These are phyloP conservation scores for Pterois miles DNA, from an alignment of 2,797 vertebrate genomes.

Conservation along the genomic window DNA sequence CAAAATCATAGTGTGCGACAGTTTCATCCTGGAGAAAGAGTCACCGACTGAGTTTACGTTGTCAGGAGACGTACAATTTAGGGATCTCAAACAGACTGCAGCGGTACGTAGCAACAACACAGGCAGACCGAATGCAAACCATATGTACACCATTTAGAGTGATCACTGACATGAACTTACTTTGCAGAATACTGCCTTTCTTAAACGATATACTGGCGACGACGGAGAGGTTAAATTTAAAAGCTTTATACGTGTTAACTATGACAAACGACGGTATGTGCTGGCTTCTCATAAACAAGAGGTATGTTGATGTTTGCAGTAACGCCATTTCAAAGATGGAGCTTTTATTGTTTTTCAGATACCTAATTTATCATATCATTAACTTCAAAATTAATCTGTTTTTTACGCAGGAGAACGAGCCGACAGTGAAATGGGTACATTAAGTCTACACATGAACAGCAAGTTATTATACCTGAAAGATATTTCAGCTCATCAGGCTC, in stretches of 20 bases:
- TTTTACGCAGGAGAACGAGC: not conserved
- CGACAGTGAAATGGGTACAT: constrained; percentile 42
- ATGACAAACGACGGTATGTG: constrained; percentile 48
- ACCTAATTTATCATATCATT: constrained; percentile 1
- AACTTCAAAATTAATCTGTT: constrained; percentile 6
- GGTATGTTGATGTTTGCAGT: constrained; percentile 39
- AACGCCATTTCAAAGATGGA: not conserved
- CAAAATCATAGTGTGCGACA: constrained; percentile 47
- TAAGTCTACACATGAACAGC: not conserved
- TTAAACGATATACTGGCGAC: constrained; percentile 53
- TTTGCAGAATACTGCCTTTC: constrained; percentile 58
- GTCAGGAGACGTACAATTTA: constrained; percentile 56
- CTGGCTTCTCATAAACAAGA: constrained; percentile 34
- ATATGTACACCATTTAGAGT: not conserved
- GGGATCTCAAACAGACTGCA: constrained; percentile 30
- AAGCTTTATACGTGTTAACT: constrained; percentile 51
- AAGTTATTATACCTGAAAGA: not conserved
- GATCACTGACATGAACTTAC: not conserved
- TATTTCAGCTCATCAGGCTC: accelerated
- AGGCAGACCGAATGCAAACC: not conserved
- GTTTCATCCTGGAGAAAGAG: constrained; percentile 55
- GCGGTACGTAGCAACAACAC: constrained; percentile 38
- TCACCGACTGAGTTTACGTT: constrained; percentile 44
- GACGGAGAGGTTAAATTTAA: constrained; percentile 38
- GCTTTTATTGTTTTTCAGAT: not conserved